phyloP scores from a whole-genome alignment of 2,113 vertebrate genomes.

The Castor canadensis region DNA sequence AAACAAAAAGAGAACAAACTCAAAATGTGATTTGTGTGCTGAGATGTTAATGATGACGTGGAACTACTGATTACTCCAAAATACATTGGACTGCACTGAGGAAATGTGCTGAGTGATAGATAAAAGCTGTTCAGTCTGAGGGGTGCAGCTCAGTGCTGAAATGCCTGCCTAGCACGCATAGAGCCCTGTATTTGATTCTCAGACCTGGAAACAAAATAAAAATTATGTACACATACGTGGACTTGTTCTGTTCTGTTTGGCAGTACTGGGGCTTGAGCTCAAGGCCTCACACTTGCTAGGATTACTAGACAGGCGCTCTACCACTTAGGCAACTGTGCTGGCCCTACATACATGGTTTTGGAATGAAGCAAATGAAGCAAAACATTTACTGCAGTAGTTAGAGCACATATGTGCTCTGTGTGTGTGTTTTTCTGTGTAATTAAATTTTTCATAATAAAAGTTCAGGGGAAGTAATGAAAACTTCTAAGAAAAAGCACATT shows the following conservation, averaged over 20 bases:
- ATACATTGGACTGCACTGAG: background rate
- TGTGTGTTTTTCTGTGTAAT: background rate
- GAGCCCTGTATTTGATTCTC: no score
- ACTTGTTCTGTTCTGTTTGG: no score
- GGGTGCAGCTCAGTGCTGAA: background rate
- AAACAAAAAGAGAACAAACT: background rate
- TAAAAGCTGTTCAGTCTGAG: background rate
- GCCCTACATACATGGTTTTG: no score
- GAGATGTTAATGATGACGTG: background rate
- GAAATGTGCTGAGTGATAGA: background rate
- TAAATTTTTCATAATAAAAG: background rate
- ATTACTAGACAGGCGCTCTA: no score
- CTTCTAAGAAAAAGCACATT: background rate
- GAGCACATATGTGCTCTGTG: background rate
- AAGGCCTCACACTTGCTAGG: no score
- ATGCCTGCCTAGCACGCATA: background rate
- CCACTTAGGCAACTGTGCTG: no score
- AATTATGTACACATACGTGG: no score
- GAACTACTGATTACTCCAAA: background rate
- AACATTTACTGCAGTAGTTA: background rate
- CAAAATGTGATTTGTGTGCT: background rate
- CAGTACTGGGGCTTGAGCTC: no score
- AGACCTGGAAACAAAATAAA: no score
- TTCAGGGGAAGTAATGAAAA: background rate
- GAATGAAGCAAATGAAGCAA: background rate